phyloP scores from a whole-genome alignment of 1,140 invertebrate genomes.

The Drosophila subobscura region DNA sequence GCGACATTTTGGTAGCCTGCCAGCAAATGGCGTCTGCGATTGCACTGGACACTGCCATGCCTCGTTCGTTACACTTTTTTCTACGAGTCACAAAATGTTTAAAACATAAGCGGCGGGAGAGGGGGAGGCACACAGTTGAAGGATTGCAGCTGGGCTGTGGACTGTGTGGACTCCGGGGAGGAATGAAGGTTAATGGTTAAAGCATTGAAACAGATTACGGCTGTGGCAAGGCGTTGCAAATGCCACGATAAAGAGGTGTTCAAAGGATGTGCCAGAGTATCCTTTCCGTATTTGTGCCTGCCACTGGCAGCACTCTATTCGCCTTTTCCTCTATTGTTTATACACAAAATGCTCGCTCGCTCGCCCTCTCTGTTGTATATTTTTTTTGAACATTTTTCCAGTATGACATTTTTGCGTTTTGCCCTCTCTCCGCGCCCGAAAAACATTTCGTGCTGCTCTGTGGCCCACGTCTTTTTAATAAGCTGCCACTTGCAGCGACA shows the following conservation, averaged over 20 bases:
- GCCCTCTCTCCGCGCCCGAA: slow-evolving; percentile 16
- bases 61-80: slow-evolving; percentile 37
- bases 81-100: slow-evolving; percentile 60
- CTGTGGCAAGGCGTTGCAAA: too few species aligned
- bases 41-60: slow-evolving; percentile 70
- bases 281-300: slow-evolving; percentile 13
- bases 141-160: slow-evolving; percentile 23
- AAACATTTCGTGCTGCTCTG: slow-evolving; percentile 50
- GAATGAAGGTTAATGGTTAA: slow-evolving; percentile 18
- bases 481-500: slow-evolving; percentile 75
- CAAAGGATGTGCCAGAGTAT: background rate
- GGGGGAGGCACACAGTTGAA: slow-evolving; percentile 1
- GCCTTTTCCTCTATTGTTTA: slow-evolving; percentile 40
- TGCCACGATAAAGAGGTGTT: background rate
- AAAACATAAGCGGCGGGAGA: slow-evolving; percentile 61
- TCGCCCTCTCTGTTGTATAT: slow-evolving; percentile 1
- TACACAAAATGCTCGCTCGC: background rate
- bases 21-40: slow-evolving; percentile 46
- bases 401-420: slow-evolving; percentile 49
- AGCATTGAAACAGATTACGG: slow-evolving; percentile 20
- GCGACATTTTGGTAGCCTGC: slow-evolving; percentile 71
- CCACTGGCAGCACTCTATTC: slow-evolving; percentile 5
- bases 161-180: too few species aligned
- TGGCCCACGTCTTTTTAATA: slow-evolving; percentile 76
- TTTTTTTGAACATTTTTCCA: slow-evolving; percentile 28